phyloP scores from a whole-genome alignment of 2,113 vertebrate genomes.

The Pangasianodon gigas region DNA sequence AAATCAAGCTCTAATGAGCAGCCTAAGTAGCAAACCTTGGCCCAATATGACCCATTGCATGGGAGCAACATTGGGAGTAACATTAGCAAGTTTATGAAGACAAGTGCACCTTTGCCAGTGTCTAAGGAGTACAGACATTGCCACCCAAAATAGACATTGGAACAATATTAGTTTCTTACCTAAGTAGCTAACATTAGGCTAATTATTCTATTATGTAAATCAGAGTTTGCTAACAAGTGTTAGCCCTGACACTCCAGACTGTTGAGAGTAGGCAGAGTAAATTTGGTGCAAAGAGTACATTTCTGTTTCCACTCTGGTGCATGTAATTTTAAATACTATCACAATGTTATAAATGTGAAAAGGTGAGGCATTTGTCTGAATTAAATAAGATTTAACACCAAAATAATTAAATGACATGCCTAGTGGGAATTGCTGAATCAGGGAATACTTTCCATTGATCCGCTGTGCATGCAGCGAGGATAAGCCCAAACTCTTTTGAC shows the following conservation, averaged over 20 bases:
- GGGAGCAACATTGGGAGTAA: neutral
- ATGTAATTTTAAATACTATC: neutral
- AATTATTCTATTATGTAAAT: neutral
- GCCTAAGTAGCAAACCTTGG: neutral
- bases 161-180: neutral
- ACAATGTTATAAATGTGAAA: neutral
- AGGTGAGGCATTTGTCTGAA: neutral
- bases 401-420: neutral
- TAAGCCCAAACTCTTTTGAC: constrained; percentile 14
- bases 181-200: neutral
- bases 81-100: neutral
- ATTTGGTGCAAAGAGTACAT: neutral
- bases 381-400: neutral
- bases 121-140: neutral
- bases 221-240: neutral
- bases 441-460: too few species aligned
- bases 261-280: neutral
- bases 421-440: neutral
- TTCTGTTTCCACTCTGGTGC: neutral
- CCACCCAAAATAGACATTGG: neutral
- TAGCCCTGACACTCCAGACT: neutral
- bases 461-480: neutral
- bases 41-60: neutral
- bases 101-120: neutral
- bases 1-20: neutral